phyloP scores from a whole-genome alignment of 2,888 invertebrate genomes.

The Eilema depressum region DNA sequence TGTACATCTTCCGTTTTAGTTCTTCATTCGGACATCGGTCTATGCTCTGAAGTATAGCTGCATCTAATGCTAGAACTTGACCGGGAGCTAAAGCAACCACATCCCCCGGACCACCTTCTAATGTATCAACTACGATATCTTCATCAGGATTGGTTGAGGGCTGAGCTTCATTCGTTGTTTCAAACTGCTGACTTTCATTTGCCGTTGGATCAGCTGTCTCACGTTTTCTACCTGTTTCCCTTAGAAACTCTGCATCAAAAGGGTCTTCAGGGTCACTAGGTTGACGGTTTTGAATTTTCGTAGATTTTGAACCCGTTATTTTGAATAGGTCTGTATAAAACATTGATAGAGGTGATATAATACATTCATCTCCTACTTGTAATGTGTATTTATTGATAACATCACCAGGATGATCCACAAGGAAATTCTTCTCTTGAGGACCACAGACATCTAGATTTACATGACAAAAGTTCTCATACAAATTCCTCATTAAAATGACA shows the following conservation, averaged over 20 bases:
- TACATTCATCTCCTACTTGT: constrained; percentile 96
- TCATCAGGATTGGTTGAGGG: constrained; percentile 87
- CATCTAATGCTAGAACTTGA: constrained; percentile 95
- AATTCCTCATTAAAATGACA: constrained; percentile 91
- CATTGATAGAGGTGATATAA: constrained; percentile 95
- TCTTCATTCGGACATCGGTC: constrained; percentile 96
- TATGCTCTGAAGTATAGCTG: constrained; percentile 96
- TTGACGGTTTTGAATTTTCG: constrained; percentile 91
- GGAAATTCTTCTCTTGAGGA: constrained; percentile 93
- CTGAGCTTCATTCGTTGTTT: constrained; percentile 82
- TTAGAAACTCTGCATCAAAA: constrained; percentile 96
- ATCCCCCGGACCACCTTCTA: constrained; percentile 86
- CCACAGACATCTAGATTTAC: constrained; percentile 96
- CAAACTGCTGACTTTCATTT: constrained; percentile 81
- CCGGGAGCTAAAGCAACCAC: constrained; percentile 91
- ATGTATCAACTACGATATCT: constrained; percentile 91
- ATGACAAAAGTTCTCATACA: constrained; percentile 97
- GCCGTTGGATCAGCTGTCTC: constrained; percentile 77
- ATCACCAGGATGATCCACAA: constrained; percentile 90
- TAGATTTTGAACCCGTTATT: constrained; percentile 92
- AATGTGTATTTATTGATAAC: constrained; percentile 91
- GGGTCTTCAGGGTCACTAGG: constrained; percentile 95
- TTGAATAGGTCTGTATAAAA: constrained; percentile 96
- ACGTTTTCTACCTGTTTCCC: constrained; percentile 92
- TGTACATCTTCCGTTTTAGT: constrained; percentile 97